phyloP scores from a whole-genome alignment of 2,113 vertebrate genomes.

The Otolemur garnettii region DNA sequence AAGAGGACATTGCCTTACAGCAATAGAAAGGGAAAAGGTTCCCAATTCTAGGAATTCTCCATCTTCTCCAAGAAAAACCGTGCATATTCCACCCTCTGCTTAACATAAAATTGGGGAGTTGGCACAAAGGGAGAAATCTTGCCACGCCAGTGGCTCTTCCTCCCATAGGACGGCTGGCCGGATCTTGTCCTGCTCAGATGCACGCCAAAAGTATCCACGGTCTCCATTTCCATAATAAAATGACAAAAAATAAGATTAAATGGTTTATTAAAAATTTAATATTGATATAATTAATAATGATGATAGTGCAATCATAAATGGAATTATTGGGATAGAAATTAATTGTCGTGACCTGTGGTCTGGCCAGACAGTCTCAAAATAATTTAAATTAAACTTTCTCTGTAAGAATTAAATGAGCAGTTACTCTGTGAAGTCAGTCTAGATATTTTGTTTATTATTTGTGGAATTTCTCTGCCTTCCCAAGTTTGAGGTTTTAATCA shows the following conservation, averaged over 20 bases:
- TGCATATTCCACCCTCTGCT: too few relatives aligned
- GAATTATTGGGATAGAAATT: not conserved
- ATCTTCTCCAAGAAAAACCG: too few relatives aligned
- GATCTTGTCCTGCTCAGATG: not conserved
- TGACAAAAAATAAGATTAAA: not conserved
- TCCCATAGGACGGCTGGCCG: too few relatives aligned
- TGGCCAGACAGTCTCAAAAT: not conserved
- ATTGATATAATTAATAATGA: not conserved
- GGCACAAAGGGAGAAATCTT: too few relatives aligned
- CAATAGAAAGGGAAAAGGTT: too few relatives aligned
- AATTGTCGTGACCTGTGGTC: not conserved
- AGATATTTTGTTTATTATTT: not conserved
- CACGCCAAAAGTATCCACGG: not conserved
- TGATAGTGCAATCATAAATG: not conserved
- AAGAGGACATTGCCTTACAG: too few relatives aligned
- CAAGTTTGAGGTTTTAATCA: not conserved
- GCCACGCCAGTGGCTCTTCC: too few relatives aligned
- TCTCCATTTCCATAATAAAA: not conserved
- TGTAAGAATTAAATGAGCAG: not conserved
- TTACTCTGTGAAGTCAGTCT: not conserved
- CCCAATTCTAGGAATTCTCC: too few relatives aligned
- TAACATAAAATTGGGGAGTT: too few relatives aligned
- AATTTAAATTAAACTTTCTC: not conserved
- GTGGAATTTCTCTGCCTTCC: not conserved
- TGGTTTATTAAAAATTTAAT: slow-evolving; percentile 16